A percentile compares a stretch with the other conserved stretches of the same genome.
Evolutionary conservation across 2,797 vertebrate species (phyloP).

Genomic region (Vespertilio murinus): DNA sequence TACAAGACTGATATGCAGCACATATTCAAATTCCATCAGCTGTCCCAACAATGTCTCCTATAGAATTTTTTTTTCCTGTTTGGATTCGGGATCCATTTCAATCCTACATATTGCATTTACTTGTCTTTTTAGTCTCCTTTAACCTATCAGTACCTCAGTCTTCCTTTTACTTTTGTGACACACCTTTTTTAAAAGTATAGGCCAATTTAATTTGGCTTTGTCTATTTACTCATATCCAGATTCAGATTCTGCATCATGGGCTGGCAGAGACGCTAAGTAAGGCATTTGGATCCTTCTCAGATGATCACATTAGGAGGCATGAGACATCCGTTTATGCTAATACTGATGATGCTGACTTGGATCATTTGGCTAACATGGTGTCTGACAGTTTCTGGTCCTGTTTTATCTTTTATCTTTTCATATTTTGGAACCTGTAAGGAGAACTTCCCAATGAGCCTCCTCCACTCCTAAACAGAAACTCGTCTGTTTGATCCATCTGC

Average conservation of each 20-base stretch:
- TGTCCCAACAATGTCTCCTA: not conserved
- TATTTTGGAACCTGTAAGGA: not conserved
- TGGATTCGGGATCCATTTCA: not conserved
- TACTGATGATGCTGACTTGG: slow-evolving; percentile 13
- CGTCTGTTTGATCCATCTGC: not conserved
- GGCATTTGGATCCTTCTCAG: not conserved
- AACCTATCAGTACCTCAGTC: not conserved
- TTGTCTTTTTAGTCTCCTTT: not conserved
- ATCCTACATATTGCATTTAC: not conserved
- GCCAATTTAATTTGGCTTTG: not conserved
- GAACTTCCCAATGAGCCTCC: not conserved
- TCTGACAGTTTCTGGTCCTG: not conserved
- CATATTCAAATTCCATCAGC: not conserved
- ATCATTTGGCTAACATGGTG: not conserved
- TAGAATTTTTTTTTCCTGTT: not conserved
- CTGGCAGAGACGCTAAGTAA: not conserved
- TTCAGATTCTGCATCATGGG: not conserved
- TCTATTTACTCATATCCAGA: slow-evolving; percentile 21
- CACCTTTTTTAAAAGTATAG: not conserved
- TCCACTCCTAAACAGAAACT: not conserved
- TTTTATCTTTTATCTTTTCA: not conserved
- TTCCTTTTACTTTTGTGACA: not conserved
- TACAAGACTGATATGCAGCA: not conserved
- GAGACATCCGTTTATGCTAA: not conserved
- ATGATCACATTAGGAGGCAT: not conserved